A percentile compares a stretch with the other conserved stretches of the same genome.
Evolutionary conservation across 2,888 invertebrate species (phyloP).

Genomic region (Leucozona laternaria): DNA sequence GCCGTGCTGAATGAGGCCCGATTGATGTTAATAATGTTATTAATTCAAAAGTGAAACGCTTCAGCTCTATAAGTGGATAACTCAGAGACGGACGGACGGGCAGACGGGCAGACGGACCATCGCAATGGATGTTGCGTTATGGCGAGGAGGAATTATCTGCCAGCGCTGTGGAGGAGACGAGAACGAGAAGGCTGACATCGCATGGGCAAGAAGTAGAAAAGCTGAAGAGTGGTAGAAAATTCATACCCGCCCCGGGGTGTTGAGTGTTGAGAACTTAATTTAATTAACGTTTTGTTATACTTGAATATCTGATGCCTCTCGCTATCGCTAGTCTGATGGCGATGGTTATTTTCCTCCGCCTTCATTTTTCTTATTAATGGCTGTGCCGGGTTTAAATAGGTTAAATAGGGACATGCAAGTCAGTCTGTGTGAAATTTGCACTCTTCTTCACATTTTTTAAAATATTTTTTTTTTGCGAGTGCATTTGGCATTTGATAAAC

Average conservation of each 20-base stretch:
- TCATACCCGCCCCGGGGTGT: conserved; percentile 66
- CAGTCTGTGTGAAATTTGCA: conserved; percentile 31
- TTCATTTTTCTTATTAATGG: conserved; percentile 68
- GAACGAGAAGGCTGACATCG: neutral
- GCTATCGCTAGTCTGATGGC: neutral
- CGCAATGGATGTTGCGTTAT: conserved; percentile 8
- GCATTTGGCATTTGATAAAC: neutral
- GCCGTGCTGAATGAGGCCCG: conserved; percentile 22
- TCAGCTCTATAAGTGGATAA: conserved; percentile 60
- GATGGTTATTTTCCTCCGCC: conserved; percentile 13
- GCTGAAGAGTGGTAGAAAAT: conserved; percentile 46
- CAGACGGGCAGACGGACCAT: neutral
- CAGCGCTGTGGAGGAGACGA: neutral
- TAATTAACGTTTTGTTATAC: conserved; percentile 71
- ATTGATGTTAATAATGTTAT: conserved; percentile 56
- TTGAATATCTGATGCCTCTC: conserved; percentile 52
- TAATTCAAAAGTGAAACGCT: conserved; percentile 64
- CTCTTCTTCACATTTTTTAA: conserved; percentile 24
- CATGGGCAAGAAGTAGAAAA: neutral
- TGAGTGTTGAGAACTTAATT: conserved; percentile 74
- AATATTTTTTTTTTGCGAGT: no score
- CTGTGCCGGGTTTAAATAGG: conserved; percentile 61
- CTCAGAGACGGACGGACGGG: conserved; percentile 15
- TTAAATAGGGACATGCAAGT: conserved; percentile 74
- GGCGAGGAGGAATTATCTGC: neutral